A percentile compares a stretch with the other conserved stretches of the same genome.
phyloP scores from a whole-genome alignment of 2,888 invertebrate species.

The Schrankia costaestrigalis region DNA sequence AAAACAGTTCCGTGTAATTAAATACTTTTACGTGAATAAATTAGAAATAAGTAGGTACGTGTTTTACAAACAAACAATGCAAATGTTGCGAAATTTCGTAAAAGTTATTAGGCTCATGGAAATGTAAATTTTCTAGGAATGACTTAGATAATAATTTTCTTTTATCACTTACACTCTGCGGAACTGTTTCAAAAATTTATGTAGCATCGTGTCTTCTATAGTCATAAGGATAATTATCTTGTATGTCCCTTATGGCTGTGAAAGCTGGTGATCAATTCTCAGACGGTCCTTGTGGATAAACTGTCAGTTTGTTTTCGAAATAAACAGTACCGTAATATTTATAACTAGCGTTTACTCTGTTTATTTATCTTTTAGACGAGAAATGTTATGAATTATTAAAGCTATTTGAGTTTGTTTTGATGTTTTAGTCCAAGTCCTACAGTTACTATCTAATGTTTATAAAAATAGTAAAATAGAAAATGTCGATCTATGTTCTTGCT shows the following conservation, averaged over 20 bases:
- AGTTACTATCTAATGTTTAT: too few relatives aligned
- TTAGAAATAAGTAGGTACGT: conserved; percentile 15
- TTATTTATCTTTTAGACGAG: conserved; percentile 9
- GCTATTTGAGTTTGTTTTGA: too few relatives aligned
- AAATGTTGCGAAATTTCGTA: conserved; percentile 18
- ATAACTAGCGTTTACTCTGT: conserved; percentile 12
- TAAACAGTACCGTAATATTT: conserved; percentile 38
- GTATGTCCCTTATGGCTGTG: conserved; percentile 6
- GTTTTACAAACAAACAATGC: conserved; percentile 22
- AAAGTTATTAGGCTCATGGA: conserved; percentile 16
- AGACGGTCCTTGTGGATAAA: conserved; percentile 31
- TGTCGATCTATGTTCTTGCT: too few relatives aligned
- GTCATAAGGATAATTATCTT: background rate
- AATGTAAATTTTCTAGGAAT: conserved; percentile 6
- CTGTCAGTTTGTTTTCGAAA: conserved; percentile 37
- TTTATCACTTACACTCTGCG: background rate
- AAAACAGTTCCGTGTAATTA: conserved; percentile 11
- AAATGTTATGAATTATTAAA: conserved; percentile 7
- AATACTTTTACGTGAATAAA: conserved; percentile 18
- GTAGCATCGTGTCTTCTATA: too few relatives aligned
- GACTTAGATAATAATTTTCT: background rate
- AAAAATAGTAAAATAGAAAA: too few relatives aligned
- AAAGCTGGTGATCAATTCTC: conserved; percentile 41
- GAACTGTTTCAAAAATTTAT: too few relatives aligned
- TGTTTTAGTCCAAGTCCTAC: too few relatives aligned